These are phyloP conservation scores for Axis porcinus DNA, from an alignment of 2,113 vertebrate genomes.

Conservation along the genomic window DNA sequence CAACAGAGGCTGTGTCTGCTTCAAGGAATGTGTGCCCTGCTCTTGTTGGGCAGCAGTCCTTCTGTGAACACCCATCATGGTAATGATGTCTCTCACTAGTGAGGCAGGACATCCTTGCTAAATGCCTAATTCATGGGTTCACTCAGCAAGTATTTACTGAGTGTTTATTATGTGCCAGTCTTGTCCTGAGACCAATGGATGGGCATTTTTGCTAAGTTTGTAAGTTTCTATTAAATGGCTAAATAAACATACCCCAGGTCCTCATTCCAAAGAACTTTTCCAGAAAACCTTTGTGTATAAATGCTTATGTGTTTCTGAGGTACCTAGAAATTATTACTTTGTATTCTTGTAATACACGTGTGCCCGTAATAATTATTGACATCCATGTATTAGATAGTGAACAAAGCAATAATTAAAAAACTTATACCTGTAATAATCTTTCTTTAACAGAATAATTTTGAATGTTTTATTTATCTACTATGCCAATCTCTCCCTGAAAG, in stretches of 20 bases:
- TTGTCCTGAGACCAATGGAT: not conserved
- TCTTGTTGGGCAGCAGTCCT: not conserved
- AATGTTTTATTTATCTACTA: not conserved
- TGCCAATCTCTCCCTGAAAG: not conserved
- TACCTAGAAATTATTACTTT: not conserved
- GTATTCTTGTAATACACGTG: not conserved
- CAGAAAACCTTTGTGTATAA: not conserved
- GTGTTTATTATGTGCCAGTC: not conserved
- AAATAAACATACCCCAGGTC: not conserved
- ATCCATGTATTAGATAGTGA: not conserved
- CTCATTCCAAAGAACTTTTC: not conserved
- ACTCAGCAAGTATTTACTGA: not conserved
- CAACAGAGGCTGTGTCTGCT: not conserved
- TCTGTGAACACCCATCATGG: not conserved
- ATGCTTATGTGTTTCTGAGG: not conserved
- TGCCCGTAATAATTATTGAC: not conserved
- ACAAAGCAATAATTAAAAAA: not conserved
- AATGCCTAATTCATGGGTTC: not conserved
- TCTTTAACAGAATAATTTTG: not conserved
- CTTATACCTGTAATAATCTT: not conserved
- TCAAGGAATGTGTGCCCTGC: no score
- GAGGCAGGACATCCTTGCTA: not conserved
- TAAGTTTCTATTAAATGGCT: not conserved
- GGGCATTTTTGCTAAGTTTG: not conserved
- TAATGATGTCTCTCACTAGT: not conserved